Conservation (phyloP, 2,888 invertebrate genomes). For the Drepana falcataria region DNA sequence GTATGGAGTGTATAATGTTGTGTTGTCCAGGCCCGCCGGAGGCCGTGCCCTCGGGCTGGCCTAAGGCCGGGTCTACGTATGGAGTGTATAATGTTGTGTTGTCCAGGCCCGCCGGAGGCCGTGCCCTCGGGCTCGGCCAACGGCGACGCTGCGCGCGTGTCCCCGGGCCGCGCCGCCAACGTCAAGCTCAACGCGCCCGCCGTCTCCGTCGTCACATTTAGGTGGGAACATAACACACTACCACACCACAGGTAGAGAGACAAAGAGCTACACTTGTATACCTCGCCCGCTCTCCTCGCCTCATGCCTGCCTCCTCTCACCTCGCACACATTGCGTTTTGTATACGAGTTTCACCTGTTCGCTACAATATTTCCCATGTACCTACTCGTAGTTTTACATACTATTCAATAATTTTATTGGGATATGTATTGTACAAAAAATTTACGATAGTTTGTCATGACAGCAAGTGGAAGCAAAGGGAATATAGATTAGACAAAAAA, state of each 20-base stretch:
- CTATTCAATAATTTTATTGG: too few species aligned
- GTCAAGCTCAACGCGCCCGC: constrained; percentile 82
- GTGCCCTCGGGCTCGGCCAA: constrained; percentile 27
- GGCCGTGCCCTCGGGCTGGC: too few species aligned
- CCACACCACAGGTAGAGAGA: constrained; percentile 83
- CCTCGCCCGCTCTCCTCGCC: constrained; percentile 30
- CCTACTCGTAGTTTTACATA: too few species aligned
- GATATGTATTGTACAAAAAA: too few species aligned
- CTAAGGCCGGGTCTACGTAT: too few species aligned
- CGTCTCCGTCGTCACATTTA: constrained; percentile 94
- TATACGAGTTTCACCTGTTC: neutral
- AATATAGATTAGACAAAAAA: too few species aligned
- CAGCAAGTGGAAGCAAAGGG: too few species aligned
- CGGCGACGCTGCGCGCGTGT: constrained; percentile 48
- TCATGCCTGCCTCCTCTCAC: constrained; percentile 14
- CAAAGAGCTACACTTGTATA: constrained; percentile 70
- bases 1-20: too few species aligned
- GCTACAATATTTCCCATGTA: too few species aligned
- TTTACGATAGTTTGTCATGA: too few species aligned
- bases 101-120: constrained; percentile 26
- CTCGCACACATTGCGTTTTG: constrained; percentile 16
- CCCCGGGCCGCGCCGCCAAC: constrained; percentile 67
- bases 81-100: neutral
- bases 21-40: too few species aligned
- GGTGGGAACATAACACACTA: constrained; percentile 86